Evolutionary conservation across 2,888 invertebrate genomes (phyloP), one percentile per base, ranked within the genome.

Genomic region (Drosophila pseudotalamancana): DNA sequence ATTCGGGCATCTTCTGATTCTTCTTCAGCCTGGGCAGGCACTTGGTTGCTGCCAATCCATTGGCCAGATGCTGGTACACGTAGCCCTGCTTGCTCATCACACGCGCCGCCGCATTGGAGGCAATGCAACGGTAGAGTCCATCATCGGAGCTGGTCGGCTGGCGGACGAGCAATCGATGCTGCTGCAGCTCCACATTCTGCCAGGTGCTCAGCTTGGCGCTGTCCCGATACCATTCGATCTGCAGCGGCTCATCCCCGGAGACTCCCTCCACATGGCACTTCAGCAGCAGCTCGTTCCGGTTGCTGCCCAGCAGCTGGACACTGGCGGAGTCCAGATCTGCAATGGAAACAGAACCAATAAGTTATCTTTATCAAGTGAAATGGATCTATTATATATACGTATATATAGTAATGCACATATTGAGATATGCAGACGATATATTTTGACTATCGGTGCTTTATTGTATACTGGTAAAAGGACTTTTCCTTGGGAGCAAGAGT

Each of bases 71-170:
- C 50, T 72, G 72, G 16, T 73, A 75, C 14, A 85, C 63, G 51
- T 87, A 91, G 23, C 90, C 89, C 55, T 89, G 89, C 46, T 90
- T 89, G 65, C 90, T 91, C 82, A 90, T 89, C 23, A 89, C 88
- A 0, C 89, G 87, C 0, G 95, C 95, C 5, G 95, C 95, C 29
- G 93, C 93, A 91, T 95, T 96, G 61, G 93, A 92, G 14, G 94
- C 95, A 46, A 93, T 91, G 89, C 96, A 96, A 19, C 94, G 93
- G 91, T 96, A 96, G 55, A 95, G 93, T 0, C 96, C 96, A 90
- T 95, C 95, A 86, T 95, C 94, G 21, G 73, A 70, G 27, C 42
- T 53, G 14, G 76, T 86, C 4, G 91, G 91, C 67, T 87, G 89
- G 19, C 82, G 87, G 50, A 91, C 88, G n/a, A 89, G 65, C 8